Evolutionary conservation across 2,888 invertebrate genomes (phyloP), one percentile per base, ranked within the genome.

Genomic region (Polietes domitor): DNA sequence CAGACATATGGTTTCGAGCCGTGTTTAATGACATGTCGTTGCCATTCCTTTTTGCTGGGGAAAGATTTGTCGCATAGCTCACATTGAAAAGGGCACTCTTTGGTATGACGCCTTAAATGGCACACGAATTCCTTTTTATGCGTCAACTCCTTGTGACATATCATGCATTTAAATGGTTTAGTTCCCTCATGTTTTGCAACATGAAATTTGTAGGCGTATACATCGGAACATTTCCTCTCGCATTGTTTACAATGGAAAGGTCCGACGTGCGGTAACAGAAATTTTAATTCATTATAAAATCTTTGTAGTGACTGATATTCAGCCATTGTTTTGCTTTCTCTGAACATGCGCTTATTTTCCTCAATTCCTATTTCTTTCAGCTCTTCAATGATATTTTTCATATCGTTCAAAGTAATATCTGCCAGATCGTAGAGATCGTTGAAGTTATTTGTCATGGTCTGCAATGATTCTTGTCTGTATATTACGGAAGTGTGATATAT

Each of bases 1-100:
- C 84, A 84, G 12, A 84, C 78, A 68, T 81, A 84, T 9, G 84
- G 81, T 19, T 84, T 84, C 0, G 84, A 78, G 9, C 84, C 84
- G 47, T 84, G 84, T 26, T 84, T 84, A 37, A 84, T 76, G 12
- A 81, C 65, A 68, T 84, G 84, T 6, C 84, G 80, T 32, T 81
- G 84, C 81, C 80, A 78, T 72, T 84, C 84, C 61, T 84, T 84
- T 63, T 81, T 72, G 24, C 78, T 81, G 3, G 81, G 84, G 50
- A 84, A 84, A 0, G 84, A 81, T 70, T 84, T 84, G 2, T 81
- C 78, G 24, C 84, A 84, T 2, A 26, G 7, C 1, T 76, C 73
- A 7, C 84, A 84, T 24, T 81, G 55, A 47, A 84, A 84, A 4
- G 84, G 84, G 5, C 84, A 84, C 26, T 84, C 84, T 68, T 81